A percentile compares a stretch with the other conserved stretches of the same genome.
Evolutionary conservation across 2,888 invertebrate species (phyloP).

Genomic region (Phalera bucephala): DNA sequence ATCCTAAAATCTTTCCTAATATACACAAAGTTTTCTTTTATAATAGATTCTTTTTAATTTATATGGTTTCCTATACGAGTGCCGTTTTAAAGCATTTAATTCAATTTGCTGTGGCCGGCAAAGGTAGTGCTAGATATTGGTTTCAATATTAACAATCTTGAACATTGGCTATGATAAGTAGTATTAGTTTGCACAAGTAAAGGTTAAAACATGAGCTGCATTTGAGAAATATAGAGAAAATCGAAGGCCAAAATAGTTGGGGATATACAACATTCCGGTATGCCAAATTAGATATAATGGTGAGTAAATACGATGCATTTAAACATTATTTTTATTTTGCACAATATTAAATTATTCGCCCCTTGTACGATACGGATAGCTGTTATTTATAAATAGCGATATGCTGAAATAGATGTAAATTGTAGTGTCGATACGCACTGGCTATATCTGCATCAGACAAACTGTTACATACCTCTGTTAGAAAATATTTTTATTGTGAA

Average conservation of each 20-base stretch:
- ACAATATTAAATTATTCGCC: conserved; percentile 9
- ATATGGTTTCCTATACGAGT: conserved; percentile 10
- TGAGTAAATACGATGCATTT: conserved; percentile 54
- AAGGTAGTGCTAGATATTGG: neutral
- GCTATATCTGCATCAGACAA: conserved; percentile 78
- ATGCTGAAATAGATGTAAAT: conserved; percentile 34
- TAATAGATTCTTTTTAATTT: conserved; percentile 25
- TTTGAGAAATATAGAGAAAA: conserved; percentile 27
- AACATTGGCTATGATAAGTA: conserved; percentile 27
- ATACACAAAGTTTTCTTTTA: conserved; percentile 18
- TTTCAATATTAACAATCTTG: conserved; percentile 3
- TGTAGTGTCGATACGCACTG: conserved; percentile 40
- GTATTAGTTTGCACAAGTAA: conserved; percentile 26
- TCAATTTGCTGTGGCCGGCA: neutral
- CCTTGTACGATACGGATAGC: conserved; percentile 7
- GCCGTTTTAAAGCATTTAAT: conserved; percentile 20
- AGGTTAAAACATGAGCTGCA: conserved; percentile 26
- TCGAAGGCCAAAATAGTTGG: conserved; percentile 56
- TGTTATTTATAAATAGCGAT: conserved; percentile 15
- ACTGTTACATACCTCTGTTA: conserved; percentile 73
- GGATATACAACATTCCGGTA: conserved; percentile 70
- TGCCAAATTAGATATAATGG: conserved; percentile 69
- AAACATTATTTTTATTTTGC: conserved; percentile 39
- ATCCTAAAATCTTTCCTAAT: conserved; percentile 20
- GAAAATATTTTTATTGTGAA: conserved; percentile 80